Conservation (phyloP, 2,113 vertebrate genomes). For the Aptenodytes forsteri region DNA sequence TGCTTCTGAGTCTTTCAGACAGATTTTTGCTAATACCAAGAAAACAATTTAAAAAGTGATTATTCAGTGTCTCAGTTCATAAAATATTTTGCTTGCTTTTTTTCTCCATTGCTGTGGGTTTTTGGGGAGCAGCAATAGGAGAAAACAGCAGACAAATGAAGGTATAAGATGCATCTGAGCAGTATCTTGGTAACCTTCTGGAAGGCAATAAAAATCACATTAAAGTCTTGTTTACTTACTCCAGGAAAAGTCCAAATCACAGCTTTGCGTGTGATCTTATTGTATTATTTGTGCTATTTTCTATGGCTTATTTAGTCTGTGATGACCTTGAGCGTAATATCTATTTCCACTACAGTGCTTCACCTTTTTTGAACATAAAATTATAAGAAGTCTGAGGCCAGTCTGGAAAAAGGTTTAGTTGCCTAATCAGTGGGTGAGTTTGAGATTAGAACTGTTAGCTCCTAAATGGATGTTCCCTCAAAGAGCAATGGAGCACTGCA, state of each 20-base stretch:
- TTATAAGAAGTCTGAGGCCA: neutral
- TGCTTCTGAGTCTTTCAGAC: neutral
- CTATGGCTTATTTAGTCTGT: neutral
- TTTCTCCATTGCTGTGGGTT: neutral
- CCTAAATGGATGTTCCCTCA: neutral
- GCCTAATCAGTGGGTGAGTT: neutral
- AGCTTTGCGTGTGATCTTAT: neutral
- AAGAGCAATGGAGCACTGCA: neutral
- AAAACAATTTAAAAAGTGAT: neutral
- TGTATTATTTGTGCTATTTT: neutral
- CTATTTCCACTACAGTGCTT: neutral
- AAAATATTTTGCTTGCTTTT: neutral
- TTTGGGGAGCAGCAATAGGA: neutral
- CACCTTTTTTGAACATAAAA: neutral
- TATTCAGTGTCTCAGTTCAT: neutral
- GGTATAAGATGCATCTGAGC: neutral
- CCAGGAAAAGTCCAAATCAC: neutral
- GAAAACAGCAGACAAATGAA: neutral
- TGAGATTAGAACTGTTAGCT: neutral
- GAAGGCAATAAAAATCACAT: neutral
- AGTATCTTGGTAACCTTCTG: neutral
- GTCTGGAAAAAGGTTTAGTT: neutral
- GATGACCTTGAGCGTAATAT: neutral
- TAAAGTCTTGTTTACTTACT: neutral
- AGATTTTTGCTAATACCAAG: neutral